Conservation (phyloP, 2,113 vertebrate species). For the Phrynocephalus versicolor region DNA sequence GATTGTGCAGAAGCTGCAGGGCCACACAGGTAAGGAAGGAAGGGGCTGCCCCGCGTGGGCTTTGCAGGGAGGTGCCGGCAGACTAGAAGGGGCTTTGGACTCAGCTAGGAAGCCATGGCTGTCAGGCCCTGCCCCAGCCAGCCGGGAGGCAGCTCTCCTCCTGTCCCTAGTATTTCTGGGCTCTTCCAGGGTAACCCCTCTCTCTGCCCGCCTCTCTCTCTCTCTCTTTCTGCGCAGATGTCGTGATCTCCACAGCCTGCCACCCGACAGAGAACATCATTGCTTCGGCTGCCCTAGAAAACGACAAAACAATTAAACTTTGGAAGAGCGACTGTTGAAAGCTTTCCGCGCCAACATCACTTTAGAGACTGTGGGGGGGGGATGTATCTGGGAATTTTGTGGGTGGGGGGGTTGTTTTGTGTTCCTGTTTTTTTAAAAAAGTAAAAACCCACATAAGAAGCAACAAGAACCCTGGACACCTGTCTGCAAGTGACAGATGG, state of each 20-base stretch:
- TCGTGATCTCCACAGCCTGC: conserved; percentile 97
- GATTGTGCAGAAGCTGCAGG: conserved; percentile 98
- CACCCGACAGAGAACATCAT: conserved; percentile 99
- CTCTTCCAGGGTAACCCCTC: background rate
- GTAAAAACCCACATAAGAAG: conserved; percentile 5
- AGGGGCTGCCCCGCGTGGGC: background rate
- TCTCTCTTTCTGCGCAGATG: conserved; percentile 77
- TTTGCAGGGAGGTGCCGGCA: background rate
- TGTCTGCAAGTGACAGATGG: background rate
- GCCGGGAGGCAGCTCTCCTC: too few species aligned
- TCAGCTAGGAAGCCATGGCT: too few species aligned
- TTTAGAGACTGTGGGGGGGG: conserved; percentile 55
- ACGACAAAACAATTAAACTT: conserved; percentile 99
- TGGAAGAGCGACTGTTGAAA: conserved; percentile 98
- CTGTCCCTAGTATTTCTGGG: too few species aligned
- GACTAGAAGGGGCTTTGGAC: too few species aligned
- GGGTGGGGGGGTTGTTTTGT: conserved; percentile 3
- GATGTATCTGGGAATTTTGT: background rate
- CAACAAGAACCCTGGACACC: conserved; percentile 47
- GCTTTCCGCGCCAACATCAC: conserved; percentile 48
- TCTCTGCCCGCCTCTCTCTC: background rate
- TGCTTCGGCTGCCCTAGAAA: conserved; percentile 95
- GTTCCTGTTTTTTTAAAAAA: conserved; percentile 32
- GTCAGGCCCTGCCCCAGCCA: too few species aligned
- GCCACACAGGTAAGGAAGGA: conserved; percentile 88